Conservation (phyloP, 23 tunicate species). For the Aplidium turbinatum region DNA sequence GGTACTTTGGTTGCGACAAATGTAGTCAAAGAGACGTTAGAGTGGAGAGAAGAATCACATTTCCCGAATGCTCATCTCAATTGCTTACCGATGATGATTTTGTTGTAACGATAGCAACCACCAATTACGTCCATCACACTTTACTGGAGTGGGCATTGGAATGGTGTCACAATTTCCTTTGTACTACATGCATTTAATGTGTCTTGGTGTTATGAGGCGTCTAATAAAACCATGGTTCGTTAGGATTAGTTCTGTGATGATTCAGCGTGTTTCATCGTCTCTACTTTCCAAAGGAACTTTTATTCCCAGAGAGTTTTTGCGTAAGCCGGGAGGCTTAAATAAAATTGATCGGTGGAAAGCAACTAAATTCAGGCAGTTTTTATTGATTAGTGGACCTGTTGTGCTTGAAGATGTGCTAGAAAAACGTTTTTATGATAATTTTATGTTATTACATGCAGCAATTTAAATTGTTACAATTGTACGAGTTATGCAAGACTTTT, state of each 20-base stretch:
- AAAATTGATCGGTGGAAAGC: conserved; percentile 49
- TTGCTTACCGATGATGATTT: conserved; percentile 7
- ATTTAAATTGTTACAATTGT: conserved; percentile 12
- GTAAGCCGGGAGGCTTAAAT: conserved; percentile 40
- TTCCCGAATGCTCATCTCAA: conserved; percentile 17
- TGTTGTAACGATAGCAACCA: conserved; percentile 5
- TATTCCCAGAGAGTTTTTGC: conserved; percentile 30
- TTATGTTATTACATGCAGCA: conserved; percentile 37
- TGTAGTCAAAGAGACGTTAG: conserved; percentile 10
- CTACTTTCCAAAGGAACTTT: conserved; percentile 5
- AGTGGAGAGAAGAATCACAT: conserved; percentile 8
- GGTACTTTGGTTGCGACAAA: conserved; percentile 25
- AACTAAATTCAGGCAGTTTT: conserved; percentile 45
- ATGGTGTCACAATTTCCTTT: conserved; percentile 2
- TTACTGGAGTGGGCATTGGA: neutral
- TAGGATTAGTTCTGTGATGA: neutral
- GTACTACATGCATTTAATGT: conserved; percentile 44
- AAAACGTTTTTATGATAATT: conserved; percentile 23
- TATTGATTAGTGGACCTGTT: conserved; percentile 41
- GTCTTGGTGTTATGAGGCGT: conserved; percentile 43
- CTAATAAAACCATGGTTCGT: conserved; percentile 17
- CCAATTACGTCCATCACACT: neutral
- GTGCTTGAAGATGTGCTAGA: neutral
- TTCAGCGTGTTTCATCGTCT: conserved; percentile 2
- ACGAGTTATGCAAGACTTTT: neutral